Evolutionary conservation across 2,113 vertebrate genomes (phyloP), one percentile per base, ranked within the genome.

Genomic region (Collichthys lucidus): DNA sequence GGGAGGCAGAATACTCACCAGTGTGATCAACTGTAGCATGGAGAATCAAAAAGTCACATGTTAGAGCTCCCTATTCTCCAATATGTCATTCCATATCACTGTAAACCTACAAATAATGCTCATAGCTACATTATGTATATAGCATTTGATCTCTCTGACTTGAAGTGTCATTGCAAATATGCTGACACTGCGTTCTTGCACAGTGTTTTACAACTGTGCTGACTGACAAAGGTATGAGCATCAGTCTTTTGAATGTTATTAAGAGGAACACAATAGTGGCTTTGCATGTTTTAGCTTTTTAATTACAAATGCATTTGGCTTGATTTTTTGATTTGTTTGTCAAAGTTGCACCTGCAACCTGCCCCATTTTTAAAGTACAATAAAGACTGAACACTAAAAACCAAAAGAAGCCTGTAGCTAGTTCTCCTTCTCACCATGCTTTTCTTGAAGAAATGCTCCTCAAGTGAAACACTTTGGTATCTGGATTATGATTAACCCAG

Each of bases 11-110:
- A 80, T 92, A 95, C 94, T 94, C 90, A 95, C 94, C 94, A 40
- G 93, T 95, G 64, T 95, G 93, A 84, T 95, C 93, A 68, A 95
- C 93, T 95, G 94, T 93, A 92, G 94, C 94, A 94, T 95, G 93
- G 50, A 91, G 92, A 91, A 92, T 93, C 86, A 93, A 76, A 93
- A 89, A 91, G 90, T 88, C 77, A 94, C 65, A 93, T 10, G 80
- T 94, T 93, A 95, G 92, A 84, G 79, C 72, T 75, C 84, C 83
- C 88, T 80, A 46, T 29, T 75, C 44, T 56, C 49, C 15, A 47
- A 31, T 9, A 20, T n/a, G 16, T 35, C 40, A 68, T 55, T 35
- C 19, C 40, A 80, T 63, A 47, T 53, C 42, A 67, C 29, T 83
- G 8, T 19, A n/a, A 52, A 64, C 29, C 65, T 63, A 29, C 0